phyloP scores from a whole-genome alignment of 2,113 vertebrate species.

The Aspidoscelis tigris region DNA sequence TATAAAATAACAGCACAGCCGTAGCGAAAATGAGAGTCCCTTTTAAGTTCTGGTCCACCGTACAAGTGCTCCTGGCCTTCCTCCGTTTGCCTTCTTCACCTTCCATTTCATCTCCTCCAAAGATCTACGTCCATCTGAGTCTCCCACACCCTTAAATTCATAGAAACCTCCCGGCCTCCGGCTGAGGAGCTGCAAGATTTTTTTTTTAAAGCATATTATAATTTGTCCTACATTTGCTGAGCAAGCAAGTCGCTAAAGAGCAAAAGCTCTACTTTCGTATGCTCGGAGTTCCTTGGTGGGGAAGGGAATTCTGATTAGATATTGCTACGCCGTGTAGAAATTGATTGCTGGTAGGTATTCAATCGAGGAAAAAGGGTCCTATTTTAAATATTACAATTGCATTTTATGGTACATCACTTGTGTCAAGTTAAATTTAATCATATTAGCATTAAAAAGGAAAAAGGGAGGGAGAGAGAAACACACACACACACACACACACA shows the following conservation, averaged over 20 bases:
- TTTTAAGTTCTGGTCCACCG: no score
- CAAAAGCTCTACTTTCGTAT: conserved; percentile 35
- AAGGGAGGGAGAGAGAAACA: conserved; percentile 18
- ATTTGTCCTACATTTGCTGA: conserved; percentile 46
- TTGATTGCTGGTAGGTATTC: conserved; percentile 53
- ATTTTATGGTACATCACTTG: conserved; percentile 45
- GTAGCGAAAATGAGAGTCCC: no score
- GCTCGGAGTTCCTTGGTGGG: conserved; percentile 41
- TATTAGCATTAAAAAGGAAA: conserved; percentile 33
- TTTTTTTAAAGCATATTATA: conserved; percentile 51
- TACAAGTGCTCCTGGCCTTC: no score
- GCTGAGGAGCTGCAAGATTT: conserved; percentile 37
- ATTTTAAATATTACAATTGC: conserved; percentile 61
- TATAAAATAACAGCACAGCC: no score
- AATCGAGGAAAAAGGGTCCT: conserved; percentile 50
- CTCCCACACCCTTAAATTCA: no score
- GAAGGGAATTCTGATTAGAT: conserved; percentile 59
- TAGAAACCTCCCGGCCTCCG: neutral
- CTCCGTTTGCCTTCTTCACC: neutral
- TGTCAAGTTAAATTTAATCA: conserved; percentile 67
- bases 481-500: neutral
- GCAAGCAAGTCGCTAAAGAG: conserved; percentile 27
- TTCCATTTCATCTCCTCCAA: neutral
- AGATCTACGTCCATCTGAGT: neutral
- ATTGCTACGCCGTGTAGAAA: conserved; percentile 30